These are phyloP conservation scores for Macropus fuliginosus DNA, from an alignment of 2,797 vertebrate species.

Conservation along the genomic window DNA sequence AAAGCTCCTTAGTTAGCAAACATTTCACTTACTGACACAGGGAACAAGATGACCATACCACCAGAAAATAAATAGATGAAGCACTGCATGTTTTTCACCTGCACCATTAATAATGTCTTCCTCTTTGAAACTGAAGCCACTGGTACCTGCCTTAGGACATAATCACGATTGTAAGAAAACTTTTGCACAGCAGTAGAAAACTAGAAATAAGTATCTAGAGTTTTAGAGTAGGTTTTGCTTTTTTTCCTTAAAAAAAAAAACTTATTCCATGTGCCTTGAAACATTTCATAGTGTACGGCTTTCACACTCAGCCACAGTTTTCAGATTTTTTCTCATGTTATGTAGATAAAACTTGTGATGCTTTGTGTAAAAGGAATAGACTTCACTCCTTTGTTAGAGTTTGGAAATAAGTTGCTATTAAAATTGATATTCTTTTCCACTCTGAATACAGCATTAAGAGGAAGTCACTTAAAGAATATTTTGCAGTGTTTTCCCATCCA, in stretches of 20 bases:
- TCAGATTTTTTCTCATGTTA: background rate
- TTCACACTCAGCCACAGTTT: background rate
- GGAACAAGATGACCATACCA: background rate
- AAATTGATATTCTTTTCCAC: background rate
- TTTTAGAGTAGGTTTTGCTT: background rate
- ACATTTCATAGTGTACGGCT: background rate
- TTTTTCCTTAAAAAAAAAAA: background rate
- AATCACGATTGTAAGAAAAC: background rate
- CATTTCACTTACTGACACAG: background rate
- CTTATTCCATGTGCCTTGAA: background rate
- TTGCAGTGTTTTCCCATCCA: background rate
- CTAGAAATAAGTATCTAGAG: background rate
- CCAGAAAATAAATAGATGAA: background rate
- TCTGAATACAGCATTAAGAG: background rate
- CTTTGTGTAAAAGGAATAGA: background rate
- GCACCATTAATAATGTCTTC: background rate
- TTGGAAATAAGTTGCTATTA: background rate
- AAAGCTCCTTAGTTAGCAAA: background rate
- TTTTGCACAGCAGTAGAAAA: background rate
- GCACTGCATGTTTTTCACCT: background rate
- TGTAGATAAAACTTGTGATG: background rate
- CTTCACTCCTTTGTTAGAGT: background rate
- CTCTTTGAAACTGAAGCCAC: background rate
- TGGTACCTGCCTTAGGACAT: background rate
- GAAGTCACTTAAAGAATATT: background rate